These are phyloP conservation scores for Drosophila suzukii DNA, from an alignment of 1,140 invertebrate species.

Conservation along the genomic window DNA sequence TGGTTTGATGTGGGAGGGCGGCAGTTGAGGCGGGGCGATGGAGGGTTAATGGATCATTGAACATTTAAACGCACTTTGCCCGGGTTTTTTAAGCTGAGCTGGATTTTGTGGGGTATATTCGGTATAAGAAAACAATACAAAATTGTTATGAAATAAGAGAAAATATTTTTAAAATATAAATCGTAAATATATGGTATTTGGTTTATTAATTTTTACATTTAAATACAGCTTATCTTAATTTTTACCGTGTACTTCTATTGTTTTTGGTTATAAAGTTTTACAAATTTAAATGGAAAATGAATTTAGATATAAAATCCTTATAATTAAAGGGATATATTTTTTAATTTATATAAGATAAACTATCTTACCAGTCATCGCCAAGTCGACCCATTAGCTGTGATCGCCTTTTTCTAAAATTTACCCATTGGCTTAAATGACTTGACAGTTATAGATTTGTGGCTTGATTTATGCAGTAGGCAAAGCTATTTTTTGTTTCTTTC, in stretches of 20 bases:
- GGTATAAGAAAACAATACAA: neutral
- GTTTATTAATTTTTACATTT: neutral
- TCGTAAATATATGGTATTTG: too few species aligned
- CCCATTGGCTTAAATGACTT: constrained; percentile 62
- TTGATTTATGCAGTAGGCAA: constrained; percentile 64
- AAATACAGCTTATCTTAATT: neutral
- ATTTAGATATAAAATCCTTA: too few species aligned
- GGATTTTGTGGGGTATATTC: neutral
- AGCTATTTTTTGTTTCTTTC: constrained; percentile 36
- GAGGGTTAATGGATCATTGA: constrained; percentile 21
- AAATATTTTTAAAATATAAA: too few species aligned
- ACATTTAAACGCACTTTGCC: constrained; percentile 75
- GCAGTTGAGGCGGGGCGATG: constrained; percentile 12
- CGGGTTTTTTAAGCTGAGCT: neutral
- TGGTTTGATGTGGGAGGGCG: constrained; percentile 29
- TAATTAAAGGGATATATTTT: too few species aligned
- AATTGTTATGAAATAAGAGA: neutral
- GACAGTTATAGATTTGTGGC: constrained; percentile 57
- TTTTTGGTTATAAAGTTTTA: too few species aligned
- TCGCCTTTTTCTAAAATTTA: constrained; percentile 8
- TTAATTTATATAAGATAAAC: too few species aligned
- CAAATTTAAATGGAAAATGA: too few species aligned
- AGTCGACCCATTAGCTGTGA: constrained; percentile 13
- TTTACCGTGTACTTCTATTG: too few species aligned
- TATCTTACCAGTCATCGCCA: constrained; percentile 1